Percentiles rank a stretch among this genome's conserved stretches.
Evolutionary conservation across 1,140 invertebrate genomes (phyloP).

Genomic region (Tetragnatha versicolor): DNA sequence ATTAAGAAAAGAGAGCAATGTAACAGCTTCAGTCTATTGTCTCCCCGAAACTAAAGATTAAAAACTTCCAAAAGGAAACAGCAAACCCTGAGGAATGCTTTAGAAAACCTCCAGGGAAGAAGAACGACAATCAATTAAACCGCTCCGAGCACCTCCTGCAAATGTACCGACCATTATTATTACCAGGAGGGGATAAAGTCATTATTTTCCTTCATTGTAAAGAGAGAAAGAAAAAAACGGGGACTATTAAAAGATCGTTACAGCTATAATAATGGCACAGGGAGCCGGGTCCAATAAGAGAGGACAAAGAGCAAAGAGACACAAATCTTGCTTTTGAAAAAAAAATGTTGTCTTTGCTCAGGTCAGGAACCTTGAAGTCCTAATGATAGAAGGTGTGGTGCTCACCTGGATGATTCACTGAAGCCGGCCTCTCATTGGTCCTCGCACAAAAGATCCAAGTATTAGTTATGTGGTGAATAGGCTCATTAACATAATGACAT

Average conservation of each 20-base stretch:
- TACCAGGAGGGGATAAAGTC: background rate
- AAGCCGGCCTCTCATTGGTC: constrained; percentile 15
- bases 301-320: constrained; percentile 29
- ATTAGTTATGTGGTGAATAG: constrained; percentile 53
- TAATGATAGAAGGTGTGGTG: constrained; percentile 49
- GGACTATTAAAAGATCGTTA: constrained; percentile 45
- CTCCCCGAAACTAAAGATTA: no score
- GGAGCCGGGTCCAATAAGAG: constrained; percentile 11
- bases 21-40: no score
- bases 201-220: background rate
- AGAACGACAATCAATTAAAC: constrained; percentile 17
- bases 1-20: no score
- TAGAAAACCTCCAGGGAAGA: background rate
- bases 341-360: constrained; percentile 49
- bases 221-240: background rate
- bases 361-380: constrained; percentile 49
- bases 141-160: background rate
- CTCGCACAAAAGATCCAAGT: constrained; percentile 14
- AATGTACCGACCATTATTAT: constrained; percentile 18
- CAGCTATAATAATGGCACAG: background rate
- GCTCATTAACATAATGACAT: constrained; percentile 50
- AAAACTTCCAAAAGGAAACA: no score
- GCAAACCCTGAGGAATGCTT: no score
- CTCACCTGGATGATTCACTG: constrained; percentile 41
- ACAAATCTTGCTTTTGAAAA: constrained; percentile 11